These are phyloP conservation scores for Oryzias woworae DNA, from an alignment of 2,113 vertebrate genomes.

Conservation along the genomic window DNA sequence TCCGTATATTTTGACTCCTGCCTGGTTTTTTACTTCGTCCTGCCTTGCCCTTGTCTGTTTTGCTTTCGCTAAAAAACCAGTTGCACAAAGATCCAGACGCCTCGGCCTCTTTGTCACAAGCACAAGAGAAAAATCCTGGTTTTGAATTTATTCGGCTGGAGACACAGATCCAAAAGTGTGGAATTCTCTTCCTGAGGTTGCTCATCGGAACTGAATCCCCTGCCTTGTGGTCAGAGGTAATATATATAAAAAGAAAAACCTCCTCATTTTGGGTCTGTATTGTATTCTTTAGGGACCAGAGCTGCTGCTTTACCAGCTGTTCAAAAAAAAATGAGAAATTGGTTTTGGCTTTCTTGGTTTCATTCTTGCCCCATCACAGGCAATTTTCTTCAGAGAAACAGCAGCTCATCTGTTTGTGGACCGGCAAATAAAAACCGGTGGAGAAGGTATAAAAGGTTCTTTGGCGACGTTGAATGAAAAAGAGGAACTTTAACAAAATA, in stretches of 20 bases:
- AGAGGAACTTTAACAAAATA: not conserved
- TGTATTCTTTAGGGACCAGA: slow-evolving; percentile 10
- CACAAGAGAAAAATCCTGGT: too few species aligned
- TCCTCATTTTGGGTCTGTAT: slow-evolving; percentile 13
- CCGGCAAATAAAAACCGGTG: slow-evolving; percentile 27
- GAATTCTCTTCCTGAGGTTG: too few species aligned
- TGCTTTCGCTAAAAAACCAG: too few species aligned
- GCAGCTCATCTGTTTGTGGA: slow-evolving; percentile 40
- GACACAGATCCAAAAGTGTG: too few species aligned
- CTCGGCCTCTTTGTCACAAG: too few species aligned
- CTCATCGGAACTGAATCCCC: too few species aligned
- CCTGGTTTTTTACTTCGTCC: too few species aligned
- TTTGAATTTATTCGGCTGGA: too few species aligned
- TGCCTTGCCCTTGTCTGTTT: too few species aligned
- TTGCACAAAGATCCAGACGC: too few species aligned
- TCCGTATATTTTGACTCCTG: too few species aligned
- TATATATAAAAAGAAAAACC: not conserved
- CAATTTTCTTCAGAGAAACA: slow-evolving; percentile 13
- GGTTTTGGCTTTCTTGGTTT: slow-evolving; percentile 16
- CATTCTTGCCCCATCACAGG: slow-evolving; percentile 18
- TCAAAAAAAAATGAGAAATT: slow-evolving; percentile 35
- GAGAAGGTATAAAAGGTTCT: not conserved
- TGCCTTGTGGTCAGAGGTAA: too few species aligned
- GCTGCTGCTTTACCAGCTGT: slow-evolving; percentile 27
- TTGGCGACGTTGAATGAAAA: not conserved